Percentiles rank a stretch among this genome's conserved stretches.
phyloP scores from a whole-genome alignment of 1,140 invertebrate genomes.

The Hermetia illucens region DNA sequence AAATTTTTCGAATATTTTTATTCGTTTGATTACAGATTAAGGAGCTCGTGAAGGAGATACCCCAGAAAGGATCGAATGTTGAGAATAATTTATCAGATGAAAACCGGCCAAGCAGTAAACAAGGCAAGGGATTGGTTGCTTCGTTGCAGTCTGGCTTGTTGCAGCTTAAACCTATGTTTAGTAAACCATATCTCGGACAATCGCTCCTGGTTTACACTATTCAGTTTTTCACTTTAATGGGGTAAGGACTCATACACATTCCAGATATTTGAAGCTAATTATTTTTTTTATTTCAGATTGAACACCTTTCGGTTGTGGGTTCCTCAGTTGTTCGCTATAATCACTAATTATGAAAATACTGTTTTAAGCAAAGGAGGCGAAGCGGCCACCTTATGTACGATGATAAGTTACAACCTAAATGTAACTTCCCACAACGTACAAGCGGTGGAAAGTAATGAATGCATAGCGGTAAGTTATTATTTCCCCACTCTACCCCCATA shows the following conservation, averaged over 20 bases:
- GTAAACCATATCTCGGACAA: constrained; percentile 19
- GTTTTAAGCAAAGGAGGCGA: constrained; percentile 3
- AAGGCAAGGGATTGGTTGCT: too few relatives aligned
- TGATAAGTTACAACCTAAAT: too few relatives aligned
- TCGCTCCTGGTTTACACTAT: constrained; percentile 20
- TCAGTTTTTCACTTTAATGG: constrained; percentile 26
- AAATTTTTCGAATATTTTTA: background rate
- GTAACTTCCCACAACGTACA: too few relatives aligned
- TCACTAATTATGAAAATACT: constrained; percentile 18
- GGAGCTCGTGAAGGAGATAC: constrained; percentile 16
- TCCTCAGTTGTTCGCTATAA: constrained; percentile 26
- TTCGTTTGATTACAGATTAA: constrained; percentile 13
- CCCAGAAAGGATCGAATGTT: too few relatives aligned
- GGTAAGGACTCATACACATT: constrained; percentile 11
- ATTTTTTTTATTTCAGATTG: constrained; percentile 1
- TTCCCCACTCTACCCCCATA: too few relatives aligned
- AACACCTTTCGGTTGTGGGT: constrained; percentile 28
- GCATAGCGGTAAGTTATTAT: too few relatives aligned
- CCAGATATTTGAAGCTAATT: background rate
- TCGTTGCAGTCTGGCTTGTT: constrained; percentile 15
- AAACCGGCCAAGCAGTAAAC: too few relatives aligned
- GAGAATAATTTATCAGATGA: too few relatives aligned
- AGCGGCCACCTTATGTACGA: constrained; percentile 20
- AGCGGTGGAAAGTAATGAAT: too few relatives aligned
- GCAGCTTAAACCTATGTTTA: constrained; percentile 23